These are phyloP conservation scores for Sander lucioperca DNA, from an alignment of 2,113 vertebrate genomes.

Conservation along the genomic window DNA sequence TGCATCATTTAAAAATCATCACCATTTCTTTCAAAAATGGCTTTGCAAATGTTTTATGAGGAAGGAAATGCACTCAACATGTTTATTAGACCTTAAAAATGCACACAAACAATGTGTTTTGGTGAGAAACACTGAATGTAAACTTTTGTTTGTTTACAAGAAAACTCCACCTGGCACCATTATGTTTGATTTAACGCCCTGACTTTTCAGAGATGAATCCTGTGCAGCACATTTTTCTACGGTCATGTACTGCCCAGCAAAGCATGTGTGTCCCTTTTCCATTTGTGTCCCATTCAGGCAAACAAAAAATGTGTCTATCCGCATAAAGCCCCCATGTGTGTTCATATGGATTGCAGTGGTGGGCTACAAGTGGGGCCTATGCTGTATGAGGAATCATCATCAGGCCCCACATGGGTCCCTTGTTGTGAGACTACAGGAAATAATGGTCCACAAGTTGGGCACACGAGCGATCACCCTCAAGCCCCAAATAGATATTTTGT, in stretches of 20 bases:
- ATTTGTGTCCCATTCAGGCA: neutral
- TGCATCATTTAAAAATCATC: neutral
- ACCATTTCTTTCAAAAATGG: neutral
- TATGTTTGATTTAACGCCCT: neutral
- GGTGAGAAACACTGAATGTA: neutral
- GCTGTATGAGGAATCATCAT: neutral
- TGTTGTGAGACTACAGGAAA: conserved; percentile 5
- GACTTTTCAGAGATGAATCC: neutral
- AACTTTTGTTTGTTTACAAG: too few relatives aligned
- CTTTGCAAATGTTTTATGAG: neutral
- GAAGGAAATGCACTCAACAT: too few relatives aligned
- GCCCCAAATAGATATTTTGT: neutral
- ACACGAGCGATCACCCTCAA: neutral
- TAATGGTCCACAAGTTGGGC: neutral
- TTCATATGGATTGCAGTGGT: neutral
- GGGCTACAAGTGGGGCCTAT: neutral
- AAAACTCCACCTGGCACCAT: too few relatives aligned
- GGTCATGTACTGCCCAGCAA: neutral
- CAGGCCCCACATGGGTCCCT: neutral
- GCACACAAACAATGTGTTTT: neutral
- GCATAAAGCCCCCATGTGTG: neutral
- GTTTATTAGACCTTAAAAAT: too few relatives aligned
- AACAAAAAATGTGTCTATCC: neutral
- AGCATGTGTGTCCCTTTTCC: neutral
- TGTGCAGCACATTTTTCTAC: neutral